Evolutionary conservation across 2,113 vertebrate species (phyloP).

Genomic region (Crypturellus undulatus): DNA sequence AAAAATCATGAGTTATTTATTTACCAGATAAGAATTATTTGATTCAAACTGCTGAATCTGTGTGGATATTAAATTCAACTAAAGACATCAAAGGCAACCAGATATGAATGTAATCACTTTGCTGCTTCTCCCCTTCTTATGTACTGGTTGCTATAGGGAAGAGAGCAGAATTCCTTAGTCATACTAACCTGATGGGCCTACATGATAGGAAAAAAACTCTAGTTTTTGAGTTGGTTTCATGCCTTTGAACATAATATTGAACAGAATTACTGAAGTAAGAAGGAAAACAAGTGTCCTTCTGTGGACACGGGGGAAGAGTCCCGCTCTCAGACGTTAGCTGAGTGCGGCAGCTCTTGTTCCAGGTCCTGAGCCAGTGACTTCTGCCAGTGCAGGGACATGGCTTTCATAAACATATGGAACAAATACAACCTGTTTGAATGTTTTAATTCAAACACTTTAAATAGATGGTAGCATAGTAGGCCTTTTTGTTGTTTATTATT

Average conservation of each 20-base stretch:
- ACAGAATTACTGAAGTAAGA: not conserved
- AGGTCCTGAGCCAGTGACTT: not conserved
- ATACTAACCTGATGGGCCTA: not conserved
- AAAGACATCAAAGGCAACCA: not conserved
- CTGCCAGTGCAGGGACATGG: not conserved
- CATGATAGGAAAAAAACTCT: not conserved
- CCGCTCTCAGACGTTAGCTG: not conserved
- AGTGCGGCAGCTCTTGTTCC: not conserved
- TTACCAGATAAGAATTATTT: not conserved
- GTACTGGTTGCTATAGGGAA: not conserved
- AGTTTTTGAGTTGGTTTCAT: not conserved
- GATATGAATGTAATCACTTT: not conserved
- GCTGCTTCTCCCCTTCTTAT: not conserved
- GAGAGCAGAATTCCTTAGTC: not conserved
- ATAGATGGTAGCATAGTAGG: not conserved
- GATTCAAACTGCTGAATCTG: slow-evolving; percentile 27
- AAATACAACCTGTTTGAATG: not conserved
- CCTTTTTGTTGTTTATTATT: not conserved
- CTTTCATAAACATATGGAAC: not conserved
- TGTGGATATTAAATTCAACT: not conserved
- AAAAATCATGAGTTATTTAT: slow-evolving; percentile 14
- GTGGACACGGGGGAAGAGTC: not conserved
- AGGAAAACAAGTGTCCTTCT: not conserved
- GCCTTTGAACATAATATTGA: not conserved
- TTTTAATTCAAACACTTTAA: not conserved